A percentile compares a stretch with the other conserved stretches of the same genome.
Evolutionary conservation across 1,140 invertebrate species (phyloP).

Genomic region (Pseudoatta argentina): DNA sequence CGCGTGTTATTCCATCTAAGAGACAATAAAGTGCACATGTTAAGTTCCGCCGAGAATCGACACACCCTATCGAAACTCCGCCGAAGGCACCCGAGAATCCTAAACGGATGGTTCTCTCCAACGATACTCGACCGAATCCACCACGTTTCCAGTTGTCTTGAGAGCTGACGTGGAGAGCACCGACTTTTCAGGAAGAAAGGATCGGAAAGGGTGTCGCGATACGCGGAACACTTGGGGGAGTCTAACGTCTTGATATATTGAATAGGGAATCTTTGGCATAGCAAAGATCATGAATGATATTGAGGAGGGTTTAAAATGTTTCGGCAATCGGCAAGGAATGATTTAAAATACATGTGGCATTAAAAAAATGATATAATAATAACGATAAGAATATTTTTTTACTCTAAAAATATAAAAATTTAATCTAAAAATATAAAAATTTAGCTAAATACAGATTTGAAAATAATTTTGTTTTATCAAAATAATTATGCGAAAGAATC

Average conservation of each 20-base stretch:
- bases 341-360: background rate
- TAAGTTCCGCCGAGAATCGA: constrained; percentile 63
- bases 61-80: background rate
- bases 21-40: constrained; percentile 79
- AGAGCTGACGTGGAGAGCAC: constrained; percentile 44
- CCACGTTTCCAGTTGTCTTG: constrained; percentile 64
- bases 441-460: no score
- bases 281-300: constrained; percentile 63
- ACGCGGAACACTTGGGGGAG: constrained; percentile 23
- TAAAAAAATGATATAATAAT: background rate
- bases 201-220: constrained; percentile 37
- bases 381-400: no score
- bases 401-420: no score
- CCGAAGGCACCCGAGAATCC: constrained; percentile 1
- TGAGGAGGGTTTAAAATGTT: constrained; percentile 4
- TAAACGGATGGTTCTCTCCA: constrained; percentile 55
- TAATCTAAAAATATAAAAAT: no score
- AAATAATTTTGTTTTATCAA: no score
- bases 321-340: background rate
- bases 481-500: no score
- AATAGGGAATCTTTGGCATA: constrained; percentile 62
- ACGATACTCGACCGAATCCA: constrained; percentile 63
- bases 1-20: constrained; percentile 77
- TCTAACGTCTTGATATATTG: constrained; percentile 72
- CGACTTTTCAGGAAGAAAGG: constrained; percentile 1